A percentile compares a stretch with the other conserved stretches of the same genome.
Evolutionary conservation across 2,797 vertebrate genomes (phyloP).

Genomic region (Chanos chanos): DNA sequence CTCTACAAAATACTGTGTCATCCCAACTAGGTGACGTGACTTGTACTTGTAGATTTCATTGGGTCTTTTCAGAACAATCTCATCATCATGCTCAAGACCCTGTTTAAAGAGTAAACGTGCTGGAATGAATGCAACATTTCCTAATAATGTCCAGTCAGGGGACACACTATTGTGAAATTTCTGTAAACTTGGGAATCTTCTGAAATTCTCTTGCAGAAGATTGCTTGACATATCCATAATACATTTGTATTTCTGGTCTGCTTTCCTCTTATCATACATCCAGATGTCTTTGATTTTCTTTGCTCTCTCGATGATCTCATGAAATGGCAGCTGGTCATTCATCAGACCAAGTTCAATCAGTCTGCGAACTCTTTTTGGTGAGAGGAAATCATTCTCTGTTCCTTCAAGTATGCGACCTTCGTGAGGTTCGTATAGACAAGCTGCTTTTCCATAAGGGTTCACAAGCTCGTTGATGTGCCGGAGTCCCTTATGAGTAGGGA

Average conservation of each 20-base stretch:
- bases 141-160: conserved; percentile 56
- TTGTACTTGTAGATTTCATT: conserved; percentile 55
- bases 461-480: conserved; percentile 72
- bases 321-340: conserved; percentile 57
- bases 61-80: conserved; percentile 52
- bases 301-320: conserved; percentile 69
- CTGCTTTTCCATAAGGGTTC: conserved; percentile 68
- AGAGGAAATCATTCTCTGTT: conserved; percentile 60
- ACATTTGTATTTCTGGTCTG: conserved; percentile 53
- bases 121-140: conserved; percentile 62
- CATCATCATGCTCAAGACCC: no score
- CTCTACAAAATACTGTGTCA: conserved; percentile 64
- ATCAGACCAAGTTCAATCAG: conserved; percentile 76
- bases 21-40: conserved; percentile 58
- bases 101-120: conserved; percentile 50
- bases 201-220: conserved; percentile 34
- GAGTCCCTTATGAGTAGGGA: conserved; percentile 68
- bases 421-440: conserved; percentile 68
- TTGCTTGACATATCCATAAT: conserved; percentile 69
- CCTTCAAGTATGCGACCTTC: conserved; percentile 71
- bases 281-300: conserved; percentile 63
- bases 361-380: conserved; percentile 60
- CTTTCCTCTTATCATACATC: no score
- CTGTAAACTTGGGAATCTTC: no score
- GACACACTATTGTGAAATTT: no score